These are phyloP conservation scores for Congeria kusceri DNA, from an alignment of 2,888 invertebrate genomes.

Conservation along the genomic window DNA sequence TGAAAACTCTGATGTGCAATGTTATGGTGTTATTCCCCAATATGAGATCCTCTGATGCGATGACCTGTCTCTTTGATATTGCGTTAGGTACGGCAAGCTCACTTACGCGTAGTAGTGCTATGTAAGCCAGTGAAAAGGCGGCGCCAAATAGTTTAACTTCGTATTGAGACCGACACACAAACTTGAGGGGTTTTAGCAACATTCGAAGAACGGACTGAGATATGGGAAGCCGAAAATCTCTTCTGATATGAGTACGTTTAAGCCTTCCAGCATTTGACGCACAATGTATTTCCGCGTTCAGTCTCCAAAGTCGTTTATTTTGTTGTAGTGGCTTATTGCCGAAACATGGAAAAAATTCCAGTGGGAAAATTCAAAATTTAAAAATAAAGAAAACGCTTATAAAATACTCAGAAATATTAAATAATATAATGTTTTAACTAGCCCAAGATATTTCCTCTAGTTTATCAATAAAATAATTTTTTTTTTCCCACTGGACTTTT, in stretches of 20 bases:
- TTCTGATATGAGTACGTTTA: background rate
- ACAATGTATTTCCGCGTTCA: too few species aligned
- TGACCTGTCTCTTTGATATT: background rate
- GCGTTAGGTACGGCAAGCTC: background rate
- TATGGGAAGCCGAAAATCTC: conserved; percentile 4
- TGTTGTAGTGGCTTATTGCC: too few species aligned
- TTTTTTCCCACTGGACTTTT: too few species aligned
- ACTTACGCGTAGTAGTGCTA: background rate
- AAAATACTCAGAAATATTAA: too few species aligned
- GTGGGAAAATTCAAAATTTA: too few species aligned
- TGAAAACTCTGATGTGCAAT: background rate
- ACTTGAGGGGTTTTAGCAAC: background rate
- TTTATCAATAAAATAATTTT: too few species aligned
- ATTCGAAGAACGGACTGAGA: background rate
- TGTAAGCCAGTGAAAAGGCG: background rate
- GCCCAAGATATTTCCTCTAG: too few species aligned
- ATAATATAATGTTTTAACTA: too few species aligned
- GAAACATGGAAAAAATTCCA: too few species aligned
- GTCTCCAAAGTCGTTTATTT: too few species aligned
- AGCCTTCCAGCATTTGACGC: too few species aligned
- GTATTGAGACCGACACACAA: background rate
- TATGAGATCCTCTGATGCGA: background rate
- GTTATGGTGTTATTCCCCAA: background rate
- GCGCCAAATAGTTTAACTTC: background rate
- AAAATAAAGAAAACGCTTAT: too few species aligned